Conservation (phyloP, 2,888 invertebrate species). For the Megamerina dolium region DNA sequence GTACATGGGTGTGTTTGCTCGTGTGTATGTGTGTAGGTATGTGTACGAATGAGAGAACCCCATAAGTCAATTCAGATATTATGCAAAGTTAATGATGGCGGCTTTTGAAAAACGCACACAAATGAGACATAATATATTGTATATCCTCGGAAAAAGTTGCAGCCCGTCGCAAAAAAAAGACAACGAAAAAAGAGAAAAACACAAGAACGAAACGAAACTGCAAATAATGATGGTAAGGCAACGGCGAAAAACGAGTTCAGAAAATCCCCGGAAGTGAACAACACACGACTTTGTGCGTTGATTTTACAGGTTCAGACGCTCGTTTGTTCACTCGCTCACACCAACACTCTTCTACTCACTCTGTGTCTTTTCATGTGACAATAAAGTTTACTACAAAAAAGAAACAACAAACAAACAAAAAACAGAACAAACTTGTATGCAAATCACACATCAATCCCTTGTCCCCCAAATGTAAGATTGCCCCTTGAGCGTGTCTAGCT, state of each 20-base stretch:
- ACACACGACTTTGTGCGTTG: conserved; percentile 3
- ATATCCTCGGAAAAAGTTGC: not conserved
- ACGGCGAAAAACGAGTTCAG: conserved; percentile 6
- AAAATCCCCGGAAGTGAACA: conserved; percentile 17
- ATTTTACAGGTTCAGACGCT: not conserved
- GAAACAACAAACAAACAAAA: not conserved
- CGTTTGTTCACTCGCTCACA: not conserved
- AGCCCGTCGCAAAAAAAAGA: not conserved
- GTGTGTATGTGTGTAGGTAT: too few species aligned
- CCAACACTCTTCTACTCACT: not conserved
- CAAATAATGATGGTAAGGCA: too few species aligned
- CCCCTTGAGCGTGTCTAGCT: conserved; percentile 26
- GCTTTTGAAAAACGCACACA: conserved; percentile 8
- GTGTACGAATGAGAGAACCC: too few species aligned
- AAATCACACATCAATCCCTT: conserved; percentile 25
- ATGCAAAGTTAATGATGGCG: conserved; percentile 42
- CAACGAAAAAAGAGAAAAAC: conserved; percentile 1
- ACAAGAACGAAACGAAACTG: too few species aligned
- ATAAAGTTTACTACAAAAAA: not conserved
- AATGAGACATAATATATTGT: not conserved
- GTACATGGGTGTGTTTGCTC: too few species aligned
- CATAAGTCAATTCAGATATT: conserved; percentile 44
- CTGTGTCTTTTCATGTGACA: too few species aligned
- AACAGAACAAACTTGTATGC: conserved; percentile 30
- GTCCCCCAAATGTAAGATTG: not conserved